Conservation (phyloP, 2,888 invertebrate genomes). For the Teinopalpus imperialis region DNA sequence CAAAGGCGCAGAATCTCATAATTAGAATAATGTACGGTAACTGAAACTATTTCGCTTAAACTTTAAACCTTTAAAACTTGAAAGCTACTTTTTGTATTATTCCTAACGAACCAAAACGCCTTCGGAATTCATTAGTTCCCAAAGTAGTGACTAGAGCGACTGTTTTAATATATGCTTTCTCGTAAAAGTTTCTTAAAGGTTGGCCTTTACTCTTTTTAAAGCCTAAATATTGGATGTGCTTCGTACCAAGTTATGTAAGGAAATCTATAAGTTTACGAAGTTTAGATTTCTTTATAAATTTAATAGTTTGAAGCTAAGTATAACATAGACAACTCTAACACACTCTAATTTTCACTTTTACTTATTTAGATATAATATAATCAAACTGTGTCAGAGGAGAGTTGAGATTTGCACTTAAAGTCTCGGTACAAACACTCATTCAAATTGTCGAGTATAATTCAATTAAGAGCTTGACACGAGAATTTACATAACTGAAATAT, state of each 20-base stretch:
- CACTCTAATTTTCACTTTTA: too few relatives aligned
- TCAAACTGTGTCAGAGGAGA: too few relatives aligned
- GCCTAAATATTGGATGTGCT: conserved; percentile 13
- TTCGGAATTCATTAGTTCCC: conserved; percentile 72
- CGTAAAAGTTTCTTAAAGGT: conserved; percentile 27
- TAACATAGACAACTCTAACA: too few relatives aligned
- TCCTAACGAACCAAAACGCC: conserved; percentile 69
- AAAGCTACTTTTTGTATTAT: conserved; percentile 68
- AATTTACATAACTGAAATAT: conserved; percentile 36
- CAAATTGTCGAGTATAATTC: conserved; percentile 9
- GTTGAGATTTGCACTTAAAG: too few relatives aligned
- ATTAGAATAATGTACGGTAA: conserved; percentile 75
- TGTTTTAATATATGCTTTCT: conserved; percentile 52
- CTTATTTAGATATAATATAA: too few relatives aligned
- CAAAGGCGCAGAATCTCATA: conserved; percentile 52
- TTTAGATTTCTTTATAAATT: too few relatives aligned
- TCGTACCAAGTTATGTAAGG: background rate
- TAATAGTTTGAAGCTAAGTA: too few relatives aligned
- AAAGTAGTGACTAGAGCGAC: conserved; percentile 52
- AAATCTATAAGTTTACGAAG: too few relatives aligned
- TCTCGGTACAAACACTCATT: background rate
- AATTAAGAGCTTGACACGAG: conserved; percentile 2
- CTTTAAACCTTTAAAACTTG: conserved; percentile 55
- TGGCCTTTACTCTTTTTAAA: conserved; percentile 25
- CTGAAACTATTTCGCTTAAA: conserved; percentile 66